phyloP scores from a whole-genome alignment of 1,140 invertebrate species.

The Planococcus citri region DNA sequence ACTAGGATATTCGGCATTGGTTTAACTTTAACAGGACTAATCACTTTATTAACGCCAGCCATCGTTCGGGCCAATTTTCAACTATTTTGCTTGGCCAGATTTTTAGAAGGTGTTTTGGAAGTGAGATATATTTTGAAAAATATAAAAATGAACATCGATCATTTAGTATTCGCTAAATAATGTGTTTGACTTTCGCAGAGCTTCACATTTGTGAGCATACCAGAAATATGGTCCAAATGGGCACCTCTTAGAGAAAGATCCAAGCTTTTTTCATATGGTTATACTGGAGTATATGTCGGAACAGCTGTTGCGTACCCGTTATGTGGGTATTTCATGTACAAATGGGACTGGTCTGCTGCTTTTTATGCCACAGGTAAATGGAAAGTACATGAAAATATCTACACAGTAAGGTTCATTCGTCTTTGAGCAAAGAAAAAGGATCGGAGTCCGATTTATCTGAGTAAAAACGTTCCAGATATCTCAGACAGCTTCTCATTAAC shows the following conservation, averaged over 20 bases:
- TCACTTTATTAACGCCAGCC: conserved; percentile 69
- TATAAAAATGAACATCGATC: background rate
- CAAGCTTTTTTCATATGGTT: conserved; percentile 48
- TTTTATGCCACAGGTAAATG: background rate
- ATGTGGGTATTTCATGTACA: background rate
- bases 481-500: no score
- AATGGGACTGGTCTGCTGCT: background rate
- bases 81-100: conserved; percentile 55
- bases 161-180: no score
- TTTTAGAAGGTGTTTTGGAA: conserved; percentile 79
- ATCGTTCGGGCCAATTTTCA: conserved; percentile 56
- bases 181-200: conserved; percentile 43
- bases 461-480: no score
- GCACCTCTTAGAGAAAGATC: conserved; percentile 68
- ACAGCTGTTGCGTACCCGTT: background rate
- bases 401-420: no score
- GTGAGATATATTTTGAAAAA: conserved; percentile 37
- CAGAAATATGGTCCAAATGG: conserved; percentile 69
- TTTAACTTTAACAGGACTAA: conserved; percentile 60
- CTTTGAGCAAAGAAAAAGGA: no score
- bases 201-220: conserved; percentile 68
- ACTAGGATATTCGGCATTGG: conserved; percentile 62
- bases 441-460: no score
- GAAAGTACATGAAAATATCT: background rate
- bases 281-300: conserved; percentile 44